Conservation (phyloP, 2,113 vertebrate species). For the Chrysochloris asiatica region DNA sequence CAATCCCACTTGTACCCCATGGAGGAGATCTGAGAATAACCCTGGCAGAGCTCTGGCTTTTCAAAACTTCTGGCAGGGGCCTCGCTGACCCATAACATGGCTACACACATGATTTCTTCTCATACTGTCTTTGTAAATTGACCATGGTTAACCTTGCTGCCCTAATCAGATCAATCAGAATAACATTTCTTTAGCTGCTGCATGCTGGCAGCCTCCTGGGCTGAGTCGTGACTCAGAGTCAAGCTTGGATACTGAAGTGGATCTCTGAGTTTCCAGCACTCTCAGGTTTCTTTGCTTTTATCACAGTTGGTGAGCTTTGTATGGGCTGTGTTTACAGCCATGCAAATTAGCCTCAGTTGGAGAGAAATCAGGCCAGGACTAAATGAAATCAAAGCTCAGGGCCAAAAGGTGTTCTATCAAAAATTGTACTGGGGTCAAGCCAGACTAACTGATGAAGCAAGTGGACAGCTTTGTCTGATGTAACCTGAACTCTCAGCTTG, state of each 20-base stretch:
- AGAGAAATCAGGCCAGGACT: slow-evolving; percentile 68
- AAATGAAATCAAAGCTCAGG: slow-evolving; percentile 64
- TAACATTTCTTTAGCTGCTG: slow-evolving; percentile 72
- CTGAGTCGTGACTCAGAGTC: slow-evolving; percentile 64
- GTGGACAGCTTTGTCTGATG: background rate
- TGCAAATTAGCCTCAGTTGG: slow-evolving; percentile 80
- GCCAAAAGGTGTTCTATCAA: slow-evolving; percentile 71
- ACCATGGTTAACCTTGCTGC: slow-evolving; percentile 77
- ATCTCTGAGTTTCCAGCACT: slow-evolving; percentile 66
- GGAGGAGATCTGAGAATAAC: slow-evolving; percentile 68
- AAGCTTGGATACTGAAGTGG: slow-evolving; percentile 41
- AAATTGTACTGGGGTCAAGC: slow-evolving; percentile 39
- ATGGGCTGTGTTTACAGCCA: slow-evolving; percentile 76
- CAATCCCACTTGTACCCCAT: slow-evolving; percentile 68
- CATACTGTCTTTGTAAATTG: slow-evolving; percentile 79
- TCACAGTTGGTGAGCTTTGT: slow-evolving; percentile 78
- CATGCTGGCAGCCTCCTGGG: slow-evolving; percentile 62
- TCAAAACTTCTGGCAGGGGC: slow-evolving; percentile 67
- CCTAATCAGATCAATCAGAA: slow-evolving; percentile 79
- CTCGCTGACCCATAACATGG: slow-evolving; percentile 69
- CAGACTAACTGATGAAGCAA: slow-evolving; percentile 2
- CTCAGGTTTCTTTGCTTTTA: slow-evolving; percentile 77
- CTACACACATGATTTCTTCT: slow-evolving; percentile 76
- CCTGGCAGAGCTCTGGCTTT: slow-evolving; percentile 66
- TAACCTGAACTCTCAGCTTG: slow-evolving; percentile 37